Percentiles rank a stretch among this genome's conserved stretches.
Evolutionary conservation across 2,888 invertebrate genomes (phyloP).

Genomic region (Anthophora plumipes): DNA sequence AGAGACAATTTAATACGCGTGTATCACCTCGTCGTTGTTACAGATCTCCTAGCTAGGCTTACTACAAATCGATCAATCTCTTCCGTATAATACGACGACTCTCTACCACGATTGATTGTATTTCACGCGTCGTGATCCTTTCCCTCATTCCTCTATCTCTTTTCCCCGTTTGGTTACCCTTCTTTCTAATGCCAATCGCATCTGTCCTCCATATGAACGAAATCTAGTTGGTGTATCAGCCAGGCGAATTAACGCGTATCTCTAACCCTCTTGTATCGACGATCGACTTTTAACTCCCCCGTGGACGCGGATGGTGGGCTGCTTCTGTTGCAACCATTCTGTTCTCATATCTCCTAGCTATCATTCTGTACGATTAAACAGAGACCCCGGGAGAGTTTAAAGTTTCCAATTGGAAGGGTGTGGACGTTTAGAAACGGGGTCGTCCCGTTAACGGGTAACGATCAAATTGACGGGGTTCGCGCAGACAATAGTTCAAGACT

Average conservation of each 20-base stretch:
- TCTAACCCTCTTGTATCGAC: slow-evolving; percentile 28
- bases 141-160: slow-evolving; percentile 45
- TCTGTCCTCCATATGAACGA: slow-evolving; percentile 5
- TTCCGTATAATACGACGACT: slow-evolving; percentile 23
- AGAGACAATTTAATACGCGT: slow-evolving; percentile 8
- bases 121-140: slow-evolving; percentile 64
- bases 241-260: slow-evolving; percentile 69
- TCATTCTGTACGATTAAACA: slow-evolving; percentile 79
- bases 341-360: slow-evolving; percentile 71
- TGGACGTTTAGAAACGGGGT: slow-evolving; percentile 45
- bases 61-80: slow-evolving; percentile 35
- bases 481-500: slow-evolving; percentile 74
- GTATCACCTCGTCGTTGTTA: neutral
- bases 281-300: slow-evolving; percentile 71
- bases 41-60: neutral
- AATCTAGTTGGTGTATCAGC: slow-evolving; percentile 59
- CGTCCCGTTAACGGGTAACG: slow-evolving; percentile 47
- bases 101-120: slow-evolving; percentile 48
- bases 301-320: slow-evolving; percentile 54
- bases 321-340: slow-evolving; percentile 52
- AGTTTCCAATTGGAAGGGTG: slow-evolving; percentile 59
- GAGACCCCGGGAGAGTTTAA: slow-evolving; percentile 70
- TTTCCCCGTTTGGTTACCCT: neutral
- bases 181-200: neutral
- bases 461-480: slow-evolving; percentile 74